Base-by-base conservation (phyloP, 2,888 invertebrate genomes). In the Chymomyza fuscimana region DNA sequence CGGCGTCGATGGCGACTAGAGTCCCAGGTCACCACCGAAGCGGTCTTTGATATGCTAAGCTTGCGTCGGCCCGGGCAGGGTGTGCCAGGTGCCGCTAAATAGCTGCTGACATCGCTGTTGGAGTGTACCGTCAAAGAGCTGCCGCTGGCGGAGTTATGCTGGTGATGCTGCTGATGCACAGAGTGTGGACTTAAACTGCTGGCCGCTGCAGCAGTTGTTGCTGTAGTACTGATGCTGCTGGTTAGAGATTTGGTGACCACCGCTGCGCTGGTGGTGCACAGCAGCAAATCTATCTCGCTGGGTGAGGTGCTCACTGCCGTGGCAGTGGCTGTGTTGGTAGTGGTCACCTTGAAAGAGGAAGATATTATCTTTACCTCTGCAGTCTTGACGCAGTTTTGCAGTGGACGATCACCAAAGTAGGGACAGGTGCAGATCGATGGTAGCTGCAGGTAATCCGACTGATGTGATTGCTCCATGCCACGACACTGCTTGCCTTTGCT, bases 391-490 rank as follows among this genome's bases (percentile, higher is more conserved):
- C 90, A 65, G 87, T 91, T 76, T 91, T 92, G 81, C 81, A 93
- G 90, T 22, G 94, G 94, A 2, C 94, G 94, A 74, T 95, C 94
- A 0, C 96, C 96, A 86, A 96, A 96, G 83, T 96, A 96, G 0
- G 96, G 96, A 86, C 96, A 96, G 0, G 96, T 96, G 89, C 96
- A 96, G 0, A 96, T 95, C 0, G 96, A 95, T 4, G 96, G 96
- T 52, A 96, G 89, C 9, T 94, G 92, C 29, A 94, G 90, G 36
- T 92, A 90, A 56, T 89, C 91, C 7, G 75, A 16, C 54, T 75
- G 84, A 16, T 79, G 83, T 16, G 66, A 67, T 40, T 52, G 40
- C 19, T 62, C 16, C 3, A 59, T 58, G 0, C 32, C 62, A 7
- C 70, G 81, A 25, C 77, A 83, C 16, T 50, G 65, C 36, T 81